These are phyloP conservation scores for Eubucco bourcierii DNA, from an alignment of 2,113 vertebrate species.

Conservation along the genomic window DNA sequence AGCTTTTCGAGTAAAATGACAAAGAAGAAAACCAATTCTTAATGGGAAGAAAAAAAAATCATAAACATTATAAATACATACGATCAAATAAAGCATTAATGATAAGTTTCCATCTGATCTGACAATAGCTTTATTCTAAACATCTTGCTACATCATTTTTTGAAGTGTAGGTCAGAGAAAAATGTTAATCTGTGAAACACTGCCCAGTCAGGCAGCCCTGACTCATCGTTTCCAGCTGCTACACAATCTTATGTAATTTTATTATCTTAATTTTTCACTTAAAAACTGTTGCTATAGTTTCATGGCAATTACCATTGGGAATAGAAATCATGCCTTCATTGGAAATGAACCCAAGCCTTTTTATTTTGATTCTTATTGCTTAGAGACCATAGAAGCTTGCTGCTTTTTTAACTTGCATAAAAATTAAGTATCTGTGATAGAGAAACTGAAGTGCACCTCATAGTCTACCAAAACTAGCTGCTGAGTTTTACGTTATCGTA, in stretches of 20 bases:
- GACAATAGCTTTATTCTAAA: background rate
- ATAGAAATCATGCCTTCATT: background rate
- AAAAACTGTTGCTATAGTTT: slow-evolving; percentile 31
- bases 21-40: background rate
- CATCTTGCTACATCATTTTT: background rate
- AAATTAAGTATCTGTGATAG: background rate
- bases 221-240: slow-evolving; percentile 29
- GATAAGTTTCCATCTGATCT: background rate
- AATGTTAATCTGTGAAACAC: background rate
- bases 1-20: background rate
- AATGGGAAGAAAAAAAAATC: background rate
- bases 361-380: background rate
- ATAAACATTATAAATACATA: too few species aligned
- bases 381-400: background rate
- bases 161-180: background rate
- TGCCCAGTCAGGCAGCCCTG: background rate
- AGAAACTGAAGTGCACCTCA: background rate
- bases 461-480: background rate
- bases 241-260: background rate
- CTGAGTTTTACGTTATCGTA: background rate
- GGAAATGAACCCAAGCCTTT: background rate
- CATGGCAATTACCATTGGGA: background rate
- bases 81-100: background rate
- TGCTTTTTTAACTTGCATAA: background rate
- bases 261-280: background rate